These are phyloP conservation scores for Lucilia sericata DNA, from an alignment of 1,140 invertebrate species.

Conservation along the genomic window DNA sequence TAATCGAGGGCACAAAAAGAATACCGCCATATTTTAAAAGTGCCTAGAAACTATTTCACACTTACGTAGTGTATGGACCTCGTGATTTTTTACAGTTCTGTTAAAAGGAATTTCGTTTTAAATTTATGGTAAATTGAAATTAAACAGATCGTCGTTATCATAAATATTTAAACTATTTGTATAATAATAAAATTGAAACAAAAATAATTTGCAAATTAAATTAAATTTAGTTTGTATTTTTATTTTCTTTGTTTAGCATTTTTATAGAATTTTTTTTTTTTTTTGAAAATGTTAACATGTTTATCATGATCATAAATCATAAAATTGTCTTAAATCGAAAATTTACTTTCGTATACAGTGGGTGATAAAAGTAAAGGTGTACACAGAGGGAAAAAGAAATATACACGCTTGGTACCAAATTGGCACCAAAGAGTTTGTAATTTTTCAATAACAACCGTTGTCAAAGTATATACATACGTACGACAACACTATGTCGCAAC, in stretches of 20 bases:
- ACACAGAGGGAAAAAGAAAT: too few relatives aligned
- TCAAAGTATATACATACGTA: too few relatives aligned
- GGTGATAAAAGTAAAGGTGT: too few relatives aligned
- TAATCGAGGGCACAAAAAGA: too few relatives aligned
- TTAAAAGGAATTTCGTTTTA: neutral
- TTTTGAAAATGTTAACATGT: neutral
- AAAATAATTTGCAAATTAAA: constrained; percentile 11
- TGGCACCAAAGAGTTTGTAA: too few relatives aligned
- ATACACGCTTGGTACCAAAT: too few relatives aligned
- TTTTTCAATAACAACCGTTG: too few relatives aligned
- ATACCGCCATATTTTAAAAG: too few relatives aligned
- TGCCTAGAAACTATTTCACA: neutral
- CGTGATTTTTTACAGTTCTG: neutral
- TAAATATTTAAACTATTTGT: neutral
- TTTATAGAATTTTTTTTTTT: neutral
- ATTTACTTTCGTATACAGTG: too few relatives aligned
- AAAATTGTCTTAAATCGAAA: neutral
- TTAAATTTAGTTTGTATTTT: neutral
- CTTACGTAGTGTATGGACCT: neutral
- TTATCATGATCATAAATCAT: neutral
- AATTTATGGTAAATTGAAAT: neutral
- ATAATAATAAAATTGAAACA: neutral
- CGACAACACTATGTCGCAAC: too few relatives aligned
- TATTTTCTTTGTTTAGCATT: neutral
- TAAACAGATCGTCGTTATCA: neutral